These are phyloP conservation scores for Irena cyanogastra DNA, from an alignment of 2,113 vertebrate species.

Conservation along the genomic window DNA sequence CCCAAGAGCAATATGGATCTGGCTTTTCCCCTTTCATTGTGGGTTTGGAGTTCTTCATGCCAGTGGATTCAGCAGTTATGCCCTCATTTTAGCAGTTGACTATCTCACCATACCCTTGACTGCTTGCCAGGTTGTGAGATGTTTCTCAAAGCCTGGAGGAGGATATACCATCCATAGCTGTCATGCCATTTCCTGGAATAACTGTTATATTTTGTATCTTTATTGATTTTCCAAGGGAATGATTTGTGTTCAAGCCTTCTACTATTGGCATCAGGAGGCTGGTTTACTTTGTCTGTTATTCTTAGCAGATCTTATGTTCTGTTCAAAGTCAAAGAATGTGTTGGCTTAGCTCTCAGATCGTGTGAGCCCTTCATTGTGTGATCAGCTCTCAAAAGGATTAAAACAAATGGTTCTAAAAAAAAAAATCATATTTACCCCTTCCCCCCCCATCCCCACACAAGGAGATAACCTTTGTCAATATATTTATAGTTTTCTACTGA, in stretches of 20 bases:
- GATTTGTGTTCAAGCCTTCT: not conserved
- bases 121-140: not conserved
- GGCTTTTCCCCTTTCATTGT: not conserved
- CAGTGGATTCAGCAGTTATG: not conserved
- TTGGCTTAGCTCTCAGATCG: not conserved
- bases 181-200: not conserved
- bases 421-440: not conserved
- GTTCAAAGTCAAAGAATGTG: not conserved
- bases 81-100: not conserved
- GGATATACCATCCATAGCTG: not conserved
- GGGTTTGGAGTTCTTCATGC: not conserved
- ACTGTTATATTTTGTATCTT: not conserved
- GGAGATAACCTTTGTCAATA: not conserved
- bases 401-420: not conserved
- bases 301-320: not conserved
- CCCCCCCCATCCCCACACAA: rapidly evolving
- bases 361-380: not conserved
- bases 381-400: not conserved
- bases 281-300: not conserved
- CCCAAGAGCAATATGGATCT: not conserved
- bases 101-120: not conserved
- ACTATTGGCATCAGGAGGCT: not conserved
- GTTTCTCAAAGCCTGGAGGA: not conserved
- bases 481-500: not conserved
- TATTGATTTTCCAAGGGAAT: not conserved